Conservation (phyloP, 2,888 invertebrate genomes). For the Noctua janthe region DNA sequence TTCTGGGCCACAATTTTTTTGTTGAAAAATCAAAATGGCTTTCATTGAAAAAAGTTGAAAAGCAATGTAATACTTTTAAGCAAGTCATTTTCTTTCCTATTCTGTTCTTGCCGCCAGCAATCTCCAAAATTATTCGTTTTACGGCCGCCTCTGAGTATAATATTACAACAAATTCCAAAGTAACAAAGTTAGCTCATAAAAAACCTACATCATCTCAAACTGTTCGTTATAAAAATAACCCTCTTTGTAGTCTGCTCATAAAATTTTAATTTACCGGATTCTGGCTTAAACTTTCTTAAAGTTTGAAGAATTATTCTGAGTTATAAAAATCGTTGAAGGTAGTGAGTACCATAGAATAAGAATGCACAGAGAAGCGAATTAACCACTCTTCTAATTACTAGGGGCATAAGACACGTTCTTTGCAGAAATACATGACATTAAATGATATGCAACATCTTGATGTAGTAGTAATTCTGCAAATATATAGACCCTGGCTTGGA, state of each 20-base stretch:
- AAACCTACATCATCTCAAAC: constrained; percentile 45
- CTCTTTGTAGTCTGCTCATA: constrained; percentile 46
- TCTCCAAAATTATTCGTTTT: constrained; percentile 20
- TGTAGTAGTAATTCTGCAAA: background rate
- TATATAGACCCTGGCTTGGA: background rate
- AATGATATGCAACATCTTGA: background rate
- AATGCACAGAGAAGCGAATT: background rate
- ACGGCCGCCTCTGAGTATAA: constrained; percentile 9
- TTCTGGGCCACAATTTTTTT: background rate
- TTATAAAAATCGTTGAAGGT: constrained; percentile 6
- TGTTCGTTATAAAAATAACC: constrained; percentile 51
- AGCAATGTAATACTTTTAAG: background rate
- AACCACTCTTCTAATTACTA: too few species aligned
- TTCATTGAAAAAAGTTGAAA: background rate
- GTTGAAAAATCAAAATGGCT: background rate
- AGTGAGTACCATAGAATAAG: background rate
- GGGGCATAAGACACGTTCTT: too few species aligned
- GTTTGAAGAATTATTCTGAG: constrained; percentile 40
- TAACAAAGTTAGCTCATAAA: constrained; percentile 55
- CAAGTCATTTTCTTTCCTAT: background rate
- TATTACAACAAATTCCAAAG: constrained; percentile 46
- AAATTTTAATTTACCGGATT: constrained; percentile 56
- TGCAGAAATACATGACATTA: background rate
- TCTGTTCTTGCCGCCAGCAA: background rate
- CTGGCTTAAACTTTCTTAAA: constrained; percentile 37